Conservation (phyloP, 2,113 vertebrate species). For the Nymphicus hollandicus region DNA sequence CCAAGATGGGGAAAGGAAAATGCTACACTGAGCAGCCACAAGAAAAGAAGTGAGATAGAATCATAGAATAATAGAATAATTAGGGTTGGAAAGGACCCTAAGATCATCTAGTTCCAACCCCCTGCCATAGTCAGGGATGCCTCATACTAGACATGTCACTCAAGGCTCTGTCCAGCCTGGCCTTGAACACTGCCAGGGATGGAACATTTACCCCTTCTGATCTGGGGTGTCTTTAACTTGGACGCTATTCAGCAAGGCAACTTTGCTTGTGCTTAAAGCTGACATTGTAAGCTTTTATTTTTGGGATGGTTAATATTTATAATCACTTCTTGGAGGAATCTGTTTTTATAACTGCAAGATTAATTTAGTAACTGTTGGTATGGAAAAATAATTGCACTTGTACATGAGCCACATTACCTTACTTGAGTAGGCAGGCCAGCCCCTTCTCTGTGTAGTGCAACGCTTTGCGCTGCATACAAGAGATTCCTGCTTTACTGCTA, state of each 20-base stretch:
- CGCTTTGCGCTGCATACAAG: neutral
- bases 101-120: neutral
- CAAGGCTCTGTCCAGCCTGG: neutral
- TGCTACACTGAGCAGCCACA: neutral
- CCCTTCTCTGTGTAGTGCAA: neutral
- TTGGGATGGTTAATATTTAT: neutral
- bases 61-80: neutral
- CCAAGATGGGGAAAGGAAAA: neutral
- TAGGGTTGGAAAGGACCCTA: neutral
- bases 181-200: neutral
- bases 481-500: neutral
- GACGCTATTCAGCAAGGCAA: neutral
- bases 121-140: neutral
- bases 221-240: neutral
- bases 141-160: neutral
- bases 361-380: neutral
- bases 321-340: neutral
- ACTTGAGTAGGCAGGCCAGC: neutral
- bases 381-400: neutral
- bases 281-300: neutral
- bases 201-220: neutral
- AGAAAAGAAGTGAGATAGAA: neutral
- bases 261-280: neutral
- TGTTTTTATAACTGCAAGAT: neutral
- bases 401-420: neutral